phyloP scores from a whole-genome alignment of 2,888 invertebrate genomes.

The Megaustenia siamemsis region DNA sequence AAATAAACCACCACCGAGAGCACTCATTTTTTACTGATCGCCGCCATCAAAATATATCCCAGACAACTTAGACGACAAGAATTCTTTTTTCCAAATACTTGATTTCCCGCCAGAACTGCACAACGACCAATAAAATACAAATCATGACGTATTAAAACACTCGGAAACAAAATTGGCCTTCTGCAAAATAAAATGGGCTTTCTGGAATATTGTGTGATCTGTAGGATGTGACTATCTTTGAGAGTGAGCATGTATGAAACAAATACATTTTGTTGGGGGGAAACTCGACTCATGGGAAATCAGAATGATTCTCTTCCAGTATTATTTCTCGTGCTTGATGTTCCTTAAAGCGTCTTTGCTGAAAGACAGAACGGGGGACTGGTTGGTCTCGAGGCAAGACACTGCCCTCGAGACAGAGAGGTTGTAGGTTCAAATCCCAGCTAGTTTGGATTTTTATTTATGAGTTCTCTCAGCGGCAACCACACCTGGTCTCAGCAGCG shows the following conservation, averaged over 20 bases:
- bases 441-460: too few species aligned
- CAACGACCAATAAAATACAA: background rate
- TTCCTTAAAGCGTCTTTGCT: background rate
- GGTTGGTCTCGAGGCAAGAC: background rate
- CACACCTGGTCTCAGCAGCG: too few species aligned
- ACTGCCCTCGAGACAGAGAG: background rate
- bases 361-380: too few species aligned
- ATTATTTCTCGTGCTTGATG: background rate
- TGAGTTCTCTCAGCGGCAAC: too few species aligned
- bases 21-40: background rate
- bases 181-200: too few species aligned
- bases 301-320: background rate
- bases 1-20: background rate
- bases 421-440: too few species aligned
- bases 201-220: too few species aligned
- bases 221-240: too few species aligned
- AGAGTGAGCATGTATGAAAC: background rate
- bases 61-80: background rate
- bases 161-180: too few species aligned
- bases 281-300: background rate
- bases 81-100: background rate
- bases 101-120: background rate
- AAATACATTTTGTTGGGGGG: background rate
- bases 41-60: background rate
- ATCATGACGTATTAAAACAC: background rate